Base-by-base conservation (phyloP, 2,797 vertebrate genomes). In the Chaetophractus vellerosus region DNA sequence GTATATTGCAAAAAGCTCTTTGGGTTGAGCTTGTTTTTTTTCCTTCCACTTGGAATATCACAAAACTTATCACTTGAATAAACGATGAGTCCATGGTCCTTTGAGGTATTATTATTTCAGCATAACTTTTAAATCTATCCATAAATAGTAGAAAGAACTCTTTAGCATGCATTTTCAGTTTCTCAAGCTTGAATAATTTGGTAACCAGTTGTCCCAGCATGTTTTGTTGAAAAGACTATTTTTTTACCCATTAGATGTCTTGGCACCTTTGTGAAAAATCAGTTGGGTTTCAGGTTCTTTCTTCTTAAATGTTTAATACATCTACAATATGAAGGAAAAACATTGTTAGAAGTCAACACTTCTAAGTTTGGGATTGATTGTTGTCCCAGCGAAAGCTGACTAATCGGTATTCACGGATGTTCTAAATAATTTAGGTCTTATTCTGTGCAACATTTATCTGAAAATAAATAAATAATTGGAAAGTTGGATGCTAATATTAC, bases 241-340 rank as follows among this genome's bases (percentile, higher is more conserved):
- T 31, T 38, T 80, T 45, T 72, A 23, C 19, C 18, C 12, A 64
- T 24, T 33, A 23, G 48, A 63, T 55, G 18, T 21, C 18, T 24
- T 33, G 31, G 48, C 52, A 63, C 33, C 63, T n/a, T 71, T 50
- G 36, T 79, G 26, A 61, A 63, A 82, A 84, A 48, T 68, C 90
- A 76, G 36, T 18, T 45, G 31, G 48, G 55, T 78, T 85, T 69
- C 71, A 71, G 18, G 36, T 52, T 33, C n/a, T 57, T 61, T 79
- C 57, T 75, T 86, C 69, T 69, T 28, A n/a, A 78, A 31, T 82
- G 9, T 41, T 95, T 69, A 87, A 50, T 48, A 74, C 48, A 75
- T 64, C 45, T 83, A 63, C 6, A 92, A 1, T 78, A 31, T 48
- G 55, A 78, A 66, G 48, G 68, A 80, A 71, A 74, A 80, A 19